Conservation (phyloP, 2,797 vertebrate species). For the Ptychadena robeensis region DNA sequence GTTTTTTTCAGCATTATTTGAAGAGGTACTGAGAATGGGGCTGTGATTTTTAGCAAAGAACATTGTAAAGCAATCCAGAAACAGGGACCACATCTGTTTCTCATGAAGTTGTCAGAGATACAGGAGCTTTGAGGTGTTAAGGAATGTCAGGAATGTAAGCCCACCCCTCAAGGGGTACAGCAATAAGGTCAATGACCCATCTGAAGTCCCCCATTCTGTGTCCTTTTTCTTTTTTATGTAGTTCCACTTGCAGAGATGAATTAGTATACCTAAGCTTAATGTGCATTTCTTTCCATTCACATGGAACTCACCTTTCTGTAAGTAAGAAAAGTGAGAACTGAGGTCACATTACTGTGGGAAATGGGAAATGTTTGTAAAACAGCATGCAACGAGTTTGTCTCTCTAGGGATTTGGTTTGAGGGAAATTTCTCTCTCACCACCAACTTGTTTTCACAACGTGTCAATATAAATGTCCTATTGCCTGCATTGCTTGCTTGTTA, state of each 20-base stretch:
- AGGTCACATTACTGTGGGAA: neutral
- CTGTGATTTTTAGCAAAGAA: constrained; percentile 28
- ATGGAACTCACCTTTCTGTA: neutral
- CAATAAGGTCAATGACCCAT: constrained; percentile 37
- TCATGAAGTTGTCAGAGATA: constrained; percentile 53
- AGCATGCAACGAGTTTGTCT: neutral
- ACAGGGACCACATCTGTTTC: constrained; percentile 53
- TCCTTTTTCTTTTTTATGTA: constrained; percentile 24
- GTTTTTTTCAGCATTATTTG: neutral
- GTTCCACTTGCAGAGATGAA: constrained; percentile 1
- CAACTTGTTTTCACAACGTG: neutral
- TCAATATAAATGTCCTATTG: neutral
- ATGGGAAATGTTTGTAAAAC: neutral
- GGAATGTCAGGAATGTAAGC: constrained; percentile 51
- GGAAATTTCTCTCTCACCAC: too few species aligned
- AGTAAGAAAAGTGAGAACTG: neutral
- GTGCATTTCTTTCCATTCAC: neutral
- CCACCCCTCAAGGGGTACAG: constrained; percentile 47
- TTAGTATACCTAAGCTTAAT: neutral
- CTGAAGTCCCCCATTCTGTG: constrained; percentile 6
- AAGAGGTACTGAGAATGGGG: neutral
- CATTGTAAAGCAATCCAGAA: constrained; percentile 34
- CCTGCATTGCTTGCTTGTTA: neutral
- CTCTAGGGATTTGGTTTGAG: neutral
- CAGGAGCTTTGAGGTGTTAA: constrained; percentile 49